A percentile compares a stretch with the other conserved stretches of the same genome.
phyloP scores from a whole-genome alignment of 2,113 vertebrate genomes.

The Neomonachus schauinslandi region DNA sequence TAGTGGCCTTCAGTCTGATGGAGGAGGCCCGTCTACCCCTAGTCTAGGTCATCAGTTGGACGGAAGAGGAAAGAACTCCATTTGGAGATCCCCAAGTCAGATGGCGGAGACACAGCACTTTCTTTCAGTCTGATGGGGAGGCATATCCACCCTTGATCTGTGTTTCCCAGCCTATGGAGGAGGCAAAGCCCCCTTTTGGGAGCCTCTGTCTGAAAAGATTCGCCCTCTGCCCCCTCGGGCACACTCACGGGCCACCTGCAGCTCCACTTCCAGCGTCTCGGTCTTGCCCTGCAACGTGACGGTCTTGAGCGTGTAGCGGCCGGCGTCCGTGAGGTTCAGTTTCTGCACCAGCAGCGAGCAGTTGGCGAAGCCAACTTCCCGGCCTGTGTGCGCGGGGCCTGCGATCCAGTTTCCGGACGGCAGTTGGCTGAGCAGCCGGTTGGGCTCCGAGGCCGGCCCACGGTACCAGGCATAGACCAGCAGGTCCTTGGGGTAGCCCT shows the following conservation, averaged over 20 bases:
- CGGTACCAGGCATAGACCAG: slow-evolving; percentile 81
- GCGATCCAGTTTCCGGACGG: slow-evolving; percentile 78
- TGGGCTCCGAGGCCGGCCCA: slow-evolving; percentile 72
- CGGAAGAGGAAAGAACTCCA: neutral
- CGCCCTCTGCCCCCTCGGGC: fast-evolving
- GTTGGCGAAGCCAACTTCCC: slow-evolving; percentile 80
- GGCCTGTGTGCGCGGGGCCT: slow-evolving; percentile 70
- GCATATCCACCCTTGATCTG: neutral
- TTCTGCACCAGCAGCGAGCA: slow-evolving; percentile 80
- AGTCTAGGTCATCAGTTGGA: neutral
- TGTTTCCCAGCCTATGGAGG: neutral
- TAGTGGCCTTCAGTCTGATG: neutral
- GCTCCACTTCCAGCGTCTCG: slow-evolving; percentile 67
- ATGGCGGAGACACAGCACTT: neutral
- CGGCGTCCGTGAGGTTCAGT: slow-evolving; percentile 72
- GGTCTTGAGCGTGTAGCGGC: slow-evolving; percentile 78
- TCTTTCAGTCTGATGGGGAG: neutral
- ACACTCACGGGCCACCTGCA: slow-evolving; percentile 80
- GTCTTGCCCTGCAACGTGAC: slow-evolving; percentile 81
- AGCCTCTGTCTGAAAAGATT: neutral
- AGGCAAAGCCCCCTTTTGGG: neutral
- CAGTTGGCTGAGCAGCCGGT: slow-evolving; percentile 79
- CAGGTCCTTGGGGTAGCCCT: slow-evolving; percentile 79
- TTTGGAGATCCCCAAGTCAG: neutral
- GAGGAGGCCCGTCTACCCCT: neutral